phyloP scores from a whole-genome alignment of 1,140 invertebrate genomes.

The Nebria ingens region DNA sequence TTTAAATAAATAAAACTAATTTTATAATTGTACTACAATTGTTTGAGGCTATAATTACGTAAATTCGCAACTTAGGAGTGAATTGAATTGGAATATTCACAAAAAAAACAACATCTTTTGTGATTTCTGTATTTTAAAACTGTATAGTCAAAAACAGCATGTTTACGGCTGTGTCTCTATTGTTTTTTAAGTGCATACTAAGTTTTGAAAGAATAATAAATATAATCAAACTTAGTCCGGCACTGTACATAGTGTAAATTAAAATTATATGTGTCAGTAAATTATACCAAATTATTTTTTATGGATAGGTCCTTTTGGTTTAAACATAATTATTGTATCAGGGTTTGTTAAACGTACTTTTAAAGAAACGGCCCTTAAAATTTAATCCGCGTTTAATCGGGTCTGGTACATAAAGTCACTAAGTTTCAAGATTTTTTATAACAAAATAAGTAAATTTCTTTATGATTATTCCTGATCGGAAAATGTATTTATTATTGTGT shows the following conservation, averaged over 20 bases:
- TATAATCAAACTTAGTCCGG: background rate
- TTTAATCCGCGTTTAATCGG: too few relatives aligned
- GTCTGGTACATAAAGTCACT: too few relatives aligned
- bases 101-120: too few relatives aligned
- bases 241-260: slow-evolving; percentile 7
- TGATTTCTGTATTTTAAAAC: slow-evolving; percentile 7
- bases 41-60: background rate
- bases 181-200: slow-evolving; percentile 5
- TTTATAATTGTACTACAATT: background rate
- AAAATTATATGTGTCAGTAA: background rate
- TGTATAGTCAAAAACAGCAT: slow-evolving; percentile 9
- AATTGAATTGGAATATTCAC: too few relatives aligned
- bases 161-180: slow-evolving; percentile 4
- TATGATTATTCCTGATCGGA: too few relatives aligned
- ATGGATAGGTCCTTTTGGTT: background rate
- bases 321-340: background rate
- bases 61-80: background rate
- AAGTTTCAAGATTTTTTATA: too few relatives aligned
- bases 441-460: too few relatives aligned
- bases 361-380: too few relatives aligned
- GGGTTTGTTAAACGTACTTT: too few relatives aligned
- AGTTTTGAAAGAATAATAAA: too few relatives aligned
- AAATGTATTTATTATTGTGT: slow-evolving; percentile 5
- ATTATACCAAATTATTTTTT: slow-evolving; percentile 6
- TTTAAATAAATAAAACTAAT: slow-evolving; percentile 1